These are phyloP conservation scores for Cliona cf. orientalis DNA, from an alignment of 37 sponge, comb jelly and placozoan species.

Conservation along the genomic window DNA sequence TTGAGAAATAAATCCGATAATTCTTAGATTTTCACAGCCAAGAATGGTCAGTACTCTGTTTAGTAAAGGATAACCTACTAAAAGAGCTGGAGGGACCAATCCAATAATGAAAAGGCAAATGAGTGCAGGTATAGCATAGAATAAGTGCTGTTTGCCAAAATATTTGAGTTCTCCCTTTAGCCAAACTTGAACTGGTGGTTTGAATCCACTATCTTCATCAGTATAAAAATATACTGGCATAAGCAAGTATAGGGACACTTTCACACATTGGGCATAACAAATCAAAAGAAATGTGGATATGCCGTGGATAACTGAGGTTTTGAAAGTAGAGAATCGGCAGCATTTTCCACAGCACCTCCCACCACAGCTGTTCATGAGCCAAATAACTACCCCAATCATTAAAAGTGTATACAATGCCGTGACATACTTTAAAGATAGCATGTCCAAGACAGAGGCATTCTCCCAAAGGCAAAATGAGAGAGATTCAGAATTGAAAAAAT, in stretches of 20 bases:
- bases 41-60: constrained; percentile 14
- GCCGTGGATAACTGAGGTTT: constrained; percentile 26
- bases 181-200: neutral
- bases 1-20: neutral
- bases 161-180: constrained; percentile 29
- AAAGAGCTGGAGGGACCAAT: constrained; percentile 5
- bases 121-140: constrained; percentile 52
- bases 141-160: constrained; percentile 50
- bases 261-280: constrained; percentile 31
- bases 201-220: neutral
- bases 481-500: no score
- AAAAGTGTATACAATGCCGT: neutral
- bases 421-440: no score
- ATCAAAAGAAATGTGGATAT: constrained; percentile 34
- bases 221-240: neutral
- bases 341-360: neutral
- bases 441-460: neutral
- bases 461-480: no score
- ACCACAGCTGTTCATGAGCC: constrained; percentile 27
- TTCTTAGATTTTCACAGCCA: neutral
- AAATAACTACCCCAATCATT: neutral
- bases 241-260: constrained; percentile 17
- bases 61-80: constrained; percentile 15
- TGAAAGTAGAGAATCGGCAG: neutral
- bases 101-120: constrained; percentile 25